Evolutionary conservation across 2,797 vertebrate species (phyloP).

Genomic region (Pseudomugil gertrudae): DNA sequence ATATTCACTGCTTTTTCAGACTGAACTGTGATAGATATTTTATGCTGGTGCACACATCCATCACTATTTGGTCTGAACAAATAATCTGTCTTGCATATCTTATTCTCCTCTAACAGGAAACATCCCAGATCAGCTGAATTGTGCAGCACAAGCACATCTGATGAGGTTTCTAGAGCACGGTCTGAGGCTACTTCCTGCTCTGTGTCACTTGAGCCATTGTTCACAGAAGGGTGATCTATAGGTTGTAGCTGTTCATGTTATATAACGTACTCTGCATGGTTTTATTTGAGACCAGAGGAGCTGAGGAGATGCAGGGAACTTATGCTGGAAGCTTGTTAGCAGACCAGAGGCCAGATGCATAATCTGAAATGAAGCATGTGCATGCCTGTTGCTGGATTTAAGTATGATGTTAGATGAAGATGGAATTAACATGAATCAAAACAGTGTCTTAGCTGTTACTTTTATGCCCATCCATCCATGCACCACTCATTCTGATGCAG

Average conservation of each 20-base stretch:
- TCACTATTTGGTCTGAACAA: too few species aligned
- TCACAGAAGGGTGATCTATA: background rate
- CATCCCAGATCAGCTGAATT: background rate
- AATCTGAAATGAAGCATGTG: background rate
- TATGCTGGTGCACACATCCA: too few species aligned
- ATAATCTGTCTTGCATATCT: too few species aligned
- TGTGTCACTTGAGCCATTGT: background rate
- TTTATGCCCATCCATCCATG: too few species aligned
- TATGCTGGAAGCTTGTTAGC: background rate
- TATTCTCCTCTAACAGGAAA: background rate
- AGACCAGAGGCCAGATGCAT: background rate
- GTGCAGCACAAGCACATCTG: conserved; percentile 1
- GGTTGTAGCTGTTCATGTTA: background rate
- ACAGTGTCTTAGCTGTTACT: too few species aligned
- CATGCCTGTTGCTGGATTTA: background rate
- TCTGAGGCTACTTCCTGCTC: background rate
- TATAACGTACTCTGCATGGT: background rate
- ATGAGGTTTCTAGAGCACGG: background rate
- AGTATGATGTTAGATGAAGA: background rate
- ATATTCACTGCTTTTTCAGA: background rate
- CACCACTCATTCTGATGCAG: too few species aligned
- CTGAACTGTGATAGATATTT: background rate
- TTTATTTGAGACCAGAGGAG: conserved; percentile 1
- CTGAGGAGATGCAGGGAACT: background rate
- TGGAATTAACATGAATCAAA: too few species aligned